Evolutionary conservation across 2,888 invertebrate genomes (phyloP), one percentile per base, ranked within the genome.

Genomic region (Eupithecia pulchellata): DNA sequence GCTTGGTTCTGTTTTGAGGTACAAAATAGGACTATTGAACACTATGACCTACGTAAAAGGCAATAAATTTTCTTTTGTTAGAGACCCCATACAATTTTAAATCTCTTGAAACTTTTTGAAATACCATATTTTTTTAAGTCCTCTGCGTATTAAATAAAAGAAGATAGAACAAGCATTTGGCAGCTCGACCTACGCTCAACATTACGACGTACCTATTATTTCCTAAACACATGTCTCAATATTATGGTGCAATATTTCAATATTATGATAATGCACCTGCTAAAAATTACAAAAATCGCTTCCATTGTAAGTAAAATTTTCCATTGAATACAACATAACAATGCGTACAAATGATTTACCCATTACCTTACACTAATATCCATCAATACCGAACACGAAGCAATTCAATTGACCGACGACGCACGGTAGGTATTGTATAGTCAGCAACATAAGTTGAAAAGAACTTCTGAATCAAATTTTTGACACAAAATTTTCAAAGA

Each of bases 401-500:
- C 88, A 89, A 91, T 91, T 90, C 90, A 91, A 92, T 82, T 86
- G 87, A 85, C 84, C 84, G 84, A 85, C 84, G 89, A 85, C 84
- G 89, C 90, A 90, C 90, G 90, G 60, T 60, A 60, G 58, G 58
- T 32, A 34, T 60, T 32, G 36, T 61, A 61, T 11, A 14, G 61
- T 61, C 14, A 61, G 61, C 34, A 61, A 61, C 9, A 60, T n/a
- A 17, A 60, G 14, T 42, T 8, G n/a, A 47, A 47, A 47, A 11
- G n/a, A n/a, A n/a, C n/a, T n/a, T n/a, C n/a, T n/a, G n/a, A n/a
- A n/a, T n/a, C n/a, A n/a, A n/a, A n/a, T n/a, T n/a, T n/a, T n/a
- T n/a, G n/a, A n/a, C n/a, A n/a, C n/a, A n/a, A n/a, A n/a, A n/a
- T n/a, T n/a, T n/a, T n/a, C n/a, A n/a, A n/a, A n/a, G n/a, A n/a